Evolutionary conservation across 2,113 vertebrate species (phyloP).

Genomic region (Zapus hudsonius): DNA sequence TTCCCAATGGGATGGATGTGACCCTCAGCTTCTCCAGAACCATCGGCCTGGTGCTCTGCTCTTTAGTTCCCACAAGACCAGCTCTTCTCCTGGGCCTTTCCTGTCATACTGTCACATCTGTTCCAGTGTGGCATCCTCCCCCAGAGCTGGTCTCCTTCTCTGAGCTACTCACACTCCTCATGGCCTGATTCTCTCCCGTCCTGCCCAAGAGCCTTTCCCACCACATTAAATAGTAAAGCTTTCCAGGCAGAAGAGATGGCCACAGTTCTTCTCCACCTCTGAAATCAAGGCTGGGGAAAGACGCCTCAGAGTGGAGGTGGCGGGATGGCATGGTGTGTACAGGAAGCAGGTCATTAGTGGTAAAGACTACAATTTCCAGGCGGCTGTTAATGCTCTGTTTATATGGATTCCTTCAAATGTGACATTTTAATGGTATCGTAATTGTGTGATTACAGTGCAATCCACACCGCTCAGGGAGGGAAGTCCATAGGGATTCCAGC

Average conservation of each 20-base stretch:
- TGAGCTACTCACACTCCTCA: background rate
- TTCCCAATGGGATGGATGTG: background rate
- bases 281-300: conserved; percentile 68
- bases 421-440: conserved; percentile 89
- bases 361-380: conserved; percentile 87
- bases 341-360: conserved; percentile 85
- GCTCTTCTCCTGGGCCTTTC: background rate
- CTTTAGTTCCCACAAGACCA: background rate
- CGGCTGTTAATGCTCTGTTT: conserved; percentile 87
- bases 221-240: conserved; percentile 62
- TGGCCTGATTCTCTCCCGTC: background rate
- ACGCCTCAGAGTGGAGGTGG: conserved; percentile 3
- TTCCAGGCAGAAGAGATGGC: conserved; percentile 58
- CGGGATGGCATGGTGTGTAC: background rate
- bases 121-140: background rate
- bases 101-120: background rate
- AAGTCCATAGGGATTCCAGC: conserved; percentile 45
- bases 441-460: conserved; percentile 88
- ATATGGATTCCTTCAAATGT: conserved; percentile 86
- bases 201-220: background rate
- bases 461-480: conserved; percentile 65
- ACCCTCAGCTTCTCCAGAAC: background rate
- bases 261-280: conserved; percentile 59
- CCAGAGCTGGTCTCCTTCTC: background rate
- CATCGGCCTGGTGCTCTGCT: background rate